Conservation (phyloP, 2,113 vertebrate genomes). For the Macrotis lagotis region DNA sequence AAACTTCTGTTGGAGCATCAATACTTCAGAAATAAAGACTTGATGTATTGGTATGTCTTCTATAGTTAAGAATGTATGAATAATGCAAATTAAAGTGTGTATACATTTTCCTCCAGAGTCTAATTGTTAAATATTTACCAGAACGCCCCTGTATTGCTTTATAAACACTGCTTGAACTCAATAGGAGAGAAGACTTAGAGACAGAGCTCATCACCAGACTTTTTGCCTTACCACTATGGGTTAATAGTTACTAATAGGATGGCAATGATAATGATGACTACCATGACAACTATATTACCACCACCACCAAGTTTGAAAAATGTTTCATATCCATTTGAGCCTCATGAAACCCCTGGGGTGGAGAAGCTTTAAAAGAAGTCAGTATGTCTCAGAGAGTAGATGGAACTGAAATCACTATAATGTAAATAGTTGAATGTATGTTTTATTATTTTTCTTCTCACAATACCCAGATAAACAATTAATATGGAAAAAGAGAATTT, state of each 20-base stretch:
- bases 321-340: background rate
- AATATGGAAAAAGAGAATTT: background rate
- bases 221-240: background rate
- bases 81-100: background rate
- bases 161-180: background rate
- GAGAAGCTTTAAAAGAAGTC: background rate
- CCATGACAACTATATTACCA: background rate
- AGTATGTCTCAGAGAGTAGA: background rate
- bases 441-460: background rate
- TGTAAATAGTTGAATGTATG: background rate
- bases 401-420: background rate
- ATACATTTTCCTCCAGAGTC: background rate
- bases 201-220: background rate
- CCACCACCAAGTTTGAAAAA: background rate
- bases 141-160: background rate
- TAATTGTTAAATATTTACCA: background rate
- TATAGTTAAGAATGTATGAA: background rate
- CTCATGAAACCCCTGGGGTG: background rate
- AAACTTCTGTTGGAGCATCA: background rate
- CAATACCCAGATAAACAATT: background rate
- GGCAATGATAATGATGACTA: too few species aligned
- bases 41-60: background rate
- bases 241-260: background rate
- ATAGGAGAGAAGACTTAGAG: background rate
- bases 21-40: background rate